Evolutionary conservation across 2,888 invertebrate genomes (phyloP), one percentile per base, ranked within the genome.

Genomic region (Drosophila suboccidentalis): DNA sequence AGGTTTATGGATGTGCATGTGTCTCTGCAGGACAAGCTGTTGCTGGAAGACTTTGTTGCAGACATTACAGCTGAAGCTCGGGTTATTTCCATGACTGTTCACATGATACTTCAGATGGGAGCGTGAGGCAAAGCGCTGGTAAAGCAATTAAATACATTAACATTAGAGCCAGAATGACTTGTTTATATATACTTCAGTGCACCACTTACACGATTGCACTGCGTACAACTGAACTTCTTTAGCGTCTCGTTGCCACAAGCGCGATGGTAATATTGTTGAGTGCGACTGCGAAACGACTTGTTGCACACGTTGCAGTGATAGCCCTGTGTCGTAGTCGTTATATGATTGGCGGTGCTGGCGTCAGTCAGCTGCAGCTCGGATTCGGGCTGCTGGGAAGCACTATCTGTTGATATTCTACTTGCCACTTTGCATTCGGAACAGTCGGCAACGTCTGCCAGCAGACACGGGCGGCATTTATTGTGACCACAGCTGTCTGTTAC

Each of bases 401-500:
- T 22, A 34, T 26, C 22, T 32, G 1, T 19, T 15, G 60, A 13
- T 3, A 10, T 4, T 29, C 11, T 38, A 11, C 13, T 29, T 46
- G 71, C 49, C 29, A 41, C 19, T 47, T 69, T 72, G 50, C 92
- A 92, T 54, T 91, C 81, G 4, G 93, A 92, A 88, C 96, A 96
- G 13, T 95, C 95, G 39, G 94, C 92, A 77, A 94, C 95, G 89
- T 96, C 96, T 19, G 94, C 93, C 36, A 96, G 90, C 46, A 96
- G 93, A 90, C 96, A 96, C 75, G 94, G 92, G 81, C 96, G 95
- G 91, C 96, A 96, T 92, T 96, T 96, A 61, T 94, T 94, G 91
- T 96, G 96, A 3, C 96, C 96, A 91, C 96, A 96, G 53, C 94
- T 94, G 90, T 96, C 96, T 55, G 95, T 95, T 15, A 96, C 95